Conservation (phyloP, 2,113 vertebrate species). For the Hiodon tergisus region DNA sequence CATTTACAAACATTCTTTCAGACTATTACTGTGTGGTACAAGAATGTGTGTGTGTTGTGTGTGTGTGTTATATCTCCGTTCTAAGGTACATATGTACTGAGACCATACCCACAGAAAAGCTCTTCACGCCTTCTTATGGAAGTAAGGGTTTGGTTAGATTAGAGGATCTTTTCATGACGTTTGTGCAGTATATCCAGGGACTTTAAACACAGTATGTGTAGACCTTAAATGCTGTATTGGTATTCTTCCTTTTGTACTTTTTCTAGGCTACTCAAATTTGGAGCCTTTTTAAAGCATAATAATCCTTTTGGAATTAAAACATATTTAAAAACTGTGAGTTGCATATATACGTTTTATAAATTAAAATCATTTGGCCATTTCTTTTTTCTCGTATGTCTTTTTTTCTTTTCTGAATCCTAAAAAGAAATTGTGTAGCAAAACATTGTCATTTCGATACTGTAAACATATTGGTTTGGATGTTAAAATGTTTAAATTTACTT, state of each 20-base stretch:
- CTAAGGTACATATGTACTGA: background rate
- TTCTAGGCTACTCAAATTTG: background rate
- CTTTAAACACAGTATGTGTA: constrained; percentile 4
- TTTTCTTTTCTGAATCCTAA: background rate
- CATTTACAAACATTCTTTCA: background rate
- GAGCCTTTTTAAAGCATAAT: background rate
- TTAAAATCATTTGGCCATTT: too few species aligned
- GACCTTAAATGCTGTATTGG: background rate
- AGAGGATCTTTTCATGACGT: background rate
- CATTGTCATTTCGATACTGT: background rate
- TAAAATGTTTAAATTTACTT: constrained; percentile 1
- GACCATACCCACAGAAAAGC: background rate
- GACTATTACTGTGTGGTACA: too few species aligned
- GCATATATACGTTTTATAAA: too few species aligned
- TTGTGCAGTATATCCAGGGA: constrained; percentile 6
- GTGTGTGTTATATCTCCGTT: too few species aligned
- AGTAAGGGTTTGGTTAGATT: background rate
- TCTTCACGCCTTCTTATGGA: background rate
- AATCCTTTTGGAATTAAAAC: background rate
- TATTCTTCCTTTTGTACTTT: constrained; percentile 1
- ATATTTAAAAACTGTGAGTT: too few species aligned
- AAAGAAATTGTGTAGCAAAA: background rate
- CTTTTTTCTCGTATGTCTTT: background rate
- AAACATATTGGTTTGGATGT: constrained; percentile 10
- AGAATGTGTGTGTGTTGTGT: too few species aligned